phyloP scores from a whole-genome alignment of 1,140 invertebrate genomes.

The Sogatella furcifera region DNA sequence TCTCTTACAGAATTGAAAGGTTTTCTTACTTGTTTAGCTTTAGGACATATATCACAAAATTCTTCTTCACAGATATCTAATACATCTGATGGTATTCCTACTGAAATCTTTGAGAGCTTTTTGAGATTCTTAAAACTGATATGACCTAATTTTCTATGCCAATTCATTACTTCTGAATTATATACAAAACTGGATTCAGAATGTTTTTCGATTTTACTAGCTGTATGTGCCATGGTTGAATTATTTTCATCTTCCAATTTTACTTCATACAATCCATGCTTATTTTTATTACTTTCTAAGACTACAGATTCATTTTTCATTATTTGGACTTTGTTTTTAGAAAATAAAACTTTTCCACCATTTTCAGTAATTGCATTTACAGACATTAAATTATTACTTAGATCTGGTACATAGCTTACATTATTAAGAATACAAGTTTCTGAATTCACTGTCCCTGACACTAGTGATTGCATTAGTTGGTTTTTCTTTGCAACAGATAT shows the following conservation, averaged over 20 bases:
- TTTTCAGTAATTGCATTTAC: constrained; percentile 9
- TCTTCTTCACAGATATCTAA: too few relatives aligned
- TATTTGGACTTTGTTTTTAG: constrained; percentile 3
- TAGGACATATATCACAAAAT: too few relatives aligned
- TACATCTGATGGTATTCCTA: too few relatives aligned
- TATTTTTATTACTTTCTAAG: not conserved
- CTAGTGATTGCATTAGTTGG: too few relatives aligned
- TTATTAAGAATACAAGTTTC: not conserved
- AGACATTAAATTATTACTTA: constrained; percentile 5
- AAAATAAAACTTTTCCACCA: constrained; percentile 2
- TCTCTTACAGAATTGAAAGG: not conserved
- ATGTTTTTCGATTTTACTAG: too few relatives aligned
- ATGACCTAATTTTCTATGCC: constrained; percentile 12
- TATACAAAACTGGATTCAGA: not conserved
- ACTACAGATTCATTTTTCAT: not conserved
- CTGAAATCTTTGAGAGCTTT: not conserved
- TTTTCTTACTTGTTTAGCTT: too few relatives aligned
- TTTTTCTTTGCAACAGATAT: too few relatives aligned
- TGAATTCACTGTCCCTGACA: too few relatives aligned
- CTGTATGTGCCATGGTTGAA: too few relatives aligned
- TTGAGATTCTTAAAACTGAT: constrained; percentile 5
- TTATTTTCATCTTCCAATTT: too few relatives aligned
- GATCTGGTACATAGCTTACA: not conserved
- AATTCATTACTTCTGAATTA: not conserved
- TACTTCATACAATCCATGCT: too few relatives aligned